Base-by-base conservation (phyloP, 1,140 invertebrate genomes). In the Pseudomyrmex gracilis region DNA sequence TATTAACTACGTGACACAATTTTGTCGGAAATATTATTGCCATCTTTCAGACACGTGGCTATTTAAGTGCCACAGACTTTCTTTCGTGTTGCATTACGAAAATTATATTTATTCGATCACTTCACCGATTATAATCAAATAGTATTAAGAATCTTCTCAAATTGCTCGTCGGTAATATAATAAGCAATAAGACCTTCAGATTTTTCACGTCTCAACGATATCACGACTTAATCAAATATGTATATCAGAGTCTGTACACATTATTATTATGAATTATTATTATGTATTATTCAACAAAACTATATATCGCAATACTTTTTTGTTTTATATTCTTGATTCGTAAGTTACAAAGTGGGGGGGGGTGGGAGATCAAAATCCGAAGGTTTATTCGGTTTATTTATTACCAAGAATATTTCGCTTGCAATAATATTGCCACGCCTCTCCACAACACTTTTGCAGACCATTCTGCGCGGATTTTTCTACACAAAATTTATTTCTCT, bases 11-110 rank as follows among this genome's bases (percentile, higher is more conserved):
- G 73, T 76, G 45, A 58, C 45, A 12, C n/a, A 60, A 58, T n/a
- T 67, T 76, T 34, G n/a, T 47, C 57, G 49, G 49, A 77, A 86
- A 70, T 70, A 78, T 84, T 84, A 73, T 85, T 85, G 76, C 74
- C 64, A 24, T 78, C 8, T 47, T 78, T 9, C 17, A 45, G 22
- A 67, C 17, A 15, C 43, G 45, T 43, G 45, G n/a, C 17, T 34
- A 12, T 22, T 68, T 15, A n/a, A 1, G 51, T 12, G 20, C 24
- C 73, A 53, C 45, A 55, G 47, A 57, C 22, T 60, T 34, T 55
- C 2, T 55, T 8, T 45, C n/a, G 17, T 13, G 45, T 47, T 20
- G 20, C 49, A 13, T 58, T 78, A 9, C 13, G 1, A n/a, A 78
- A 80, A 71, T 83, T 78, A 51, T 80, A 84, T 24, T 76, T 80